Evolutionary conservation across 2,113 vertebrate genomes (phyloP).

Genomic region (Capreolus pygargus): DNA sequence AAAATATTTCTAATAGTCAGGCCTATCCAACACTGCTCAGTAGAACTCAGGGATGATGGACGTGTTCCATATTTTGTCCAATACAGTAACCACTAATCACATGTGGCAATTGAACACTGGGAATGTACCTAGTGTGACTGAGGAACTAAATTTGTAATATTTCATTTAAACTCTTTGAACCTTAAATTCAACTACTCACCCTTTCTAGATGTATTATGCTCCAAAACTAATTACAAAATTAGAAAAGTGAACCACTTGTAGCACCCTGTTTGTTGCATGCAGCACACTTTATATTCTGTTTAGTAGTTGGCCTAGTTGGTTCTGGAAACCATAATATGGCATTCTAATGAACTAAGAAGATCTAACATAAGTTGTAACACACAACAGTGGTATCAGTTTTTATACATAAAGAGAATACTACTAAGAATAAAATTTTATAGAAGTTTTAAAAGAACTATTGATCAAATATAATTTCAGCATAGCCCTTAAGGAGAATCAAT

Average conservation of each 20-base stretch:
- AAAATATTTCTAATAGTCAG: neutral
- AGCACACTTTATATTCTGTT: neutral
- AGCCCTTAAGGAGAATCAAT: neutral
- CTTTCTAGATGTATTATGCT: conserved; percentile 11
- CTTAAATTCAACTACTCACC: neutral
- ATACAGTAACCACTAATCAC: neutral
- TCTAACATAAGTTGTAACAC: neutral
- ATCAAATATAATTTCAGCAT: conserved; percentile 24
- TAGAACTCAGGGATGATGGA: neutral
- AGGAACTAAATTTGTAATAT: neutral
- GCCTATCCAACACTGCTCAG: neutral
- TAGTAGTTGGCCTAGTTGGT: neutral
- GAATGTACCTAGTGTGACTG: neutral
- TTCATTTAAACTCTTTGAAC: conserved; percentile 9
- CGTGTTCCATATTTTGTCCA: neutral
- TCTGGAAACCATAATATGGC: neutral
- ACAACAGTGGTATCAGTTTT: neutral
- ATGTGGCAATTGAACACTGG: neutral
- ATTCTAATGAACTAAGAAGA: neutral
- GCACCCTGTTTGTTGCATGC: neutral
- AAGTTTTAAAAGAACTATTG: conserved; percentile 15
- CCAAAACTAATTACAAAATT: neutral
- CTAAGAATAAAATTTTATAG: neutral
- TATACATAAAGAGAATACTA: neutral
- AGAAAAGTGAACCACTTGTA: neutral